Conservation (phyloP, 2,888 invertebrate genomes). For the Hoplodrina blanda region DNA sequence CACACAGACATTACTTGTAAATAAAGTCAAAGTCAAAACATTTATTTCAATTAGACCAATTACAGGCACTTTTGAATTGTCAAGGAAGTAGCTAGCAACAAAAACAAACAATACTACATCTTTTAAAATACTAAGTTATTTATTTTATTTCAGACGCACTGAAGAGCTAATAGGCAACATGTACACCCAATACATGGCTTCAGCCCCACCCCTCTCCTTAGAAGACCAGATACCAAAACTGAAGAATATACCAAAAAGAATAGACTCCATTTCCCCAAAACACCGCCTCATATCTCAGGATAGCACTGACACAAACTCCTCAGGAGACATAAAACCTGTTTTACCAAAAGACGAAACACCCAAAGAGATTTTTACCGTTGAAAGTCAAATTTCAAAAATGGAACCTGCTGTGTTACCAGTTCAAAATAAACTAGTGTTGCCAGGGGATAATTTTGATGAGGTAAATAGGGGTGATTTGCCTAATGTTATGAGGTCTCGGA, state of each 20-base stretch:
- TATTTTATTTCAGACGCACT: slow-evolving; percentile 84
- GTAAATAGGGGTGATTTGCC: slow-evolving; percentile 76
- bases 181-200: slow-evolving; percentile 88
- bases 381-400: slow-evolving; percentile 81
- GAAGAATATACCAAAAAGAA: slow-evolving; percentile 75
- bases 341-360: slow-evolving; percentile 65
- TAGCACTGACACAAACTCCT: slow-evolving; percentile 85
- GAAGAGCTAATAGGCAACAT: slow-evolving; percentile 91
- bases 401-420: slow-evolving; percentile 73
- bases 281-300: slow-evolving; percentile 77
- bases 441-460: slow-evolving; percentile 59
- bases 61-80: too few species aligned
- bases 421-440: slow-evolving; percentile 45
- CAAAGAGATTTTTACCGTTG: slow-evolving; percentile 82
- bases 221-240: slow-evolving; percentile 78
- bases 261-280: slow-evolving; percentile 74
- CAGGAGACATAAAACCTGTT: slow-evolving; percentile 83
- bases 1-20: too few species aligned
- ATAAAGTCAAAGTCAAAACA: too few species aligned
- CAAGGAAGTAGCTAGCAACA: too few species aligned
- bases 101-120: too few species aligned
- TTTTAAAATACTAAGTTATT: not conserved
- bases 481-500: slow-evolving; percentile 77
- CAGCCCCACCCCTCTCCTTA: slow-evolving; percentile 81
- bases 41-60: too few species aligned